phyloP scores from a whole-genome alignment of 2,113 vertebrate genomes.

The Tyrannus savana region DNA sequence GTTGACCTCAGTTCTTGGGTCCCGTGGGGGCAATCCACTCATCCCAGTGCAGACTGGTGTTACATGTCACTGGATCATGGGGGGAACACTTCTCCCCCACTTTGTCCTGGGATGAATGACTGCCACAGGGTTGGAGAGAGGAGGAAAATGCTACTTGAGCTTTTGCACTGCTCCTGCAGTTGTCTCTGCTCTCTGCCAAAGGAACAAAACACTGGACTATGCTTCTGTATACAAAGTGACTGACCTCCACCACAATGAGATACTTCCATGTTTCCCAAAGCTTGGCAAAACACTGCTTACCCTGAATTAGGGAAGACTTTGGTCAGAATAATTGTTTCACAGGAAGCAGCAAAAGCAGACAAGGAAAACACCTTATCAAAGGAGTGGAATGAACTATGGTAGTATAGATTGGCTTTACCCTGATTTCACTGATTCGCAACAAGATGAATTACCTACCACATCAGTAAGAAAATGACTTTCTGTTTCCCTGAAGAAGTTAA shows the following conservation, averaged over 20 bases:
- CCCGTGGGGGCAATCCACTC: not conserved
- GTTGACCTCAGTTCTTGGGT: not conserved
- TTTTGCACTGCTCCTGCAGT: not conserved
- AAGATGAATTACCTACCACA: not conserved
- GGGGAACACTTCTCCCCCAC: not conserved
- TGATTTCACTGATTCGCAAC: not conserved
- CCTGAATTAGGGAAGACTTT: not conserved
- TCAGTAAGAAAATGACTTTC: not conserved
- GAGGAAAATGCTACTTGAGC: not conserved
- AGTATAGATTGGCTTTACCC: not conserved
- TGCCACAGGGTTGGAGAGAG: not conserved
- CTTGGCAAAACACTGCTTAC: not conserved
- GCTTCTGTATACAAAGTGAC: rapidly evolving
- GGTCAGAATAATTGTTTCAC: not conserved
- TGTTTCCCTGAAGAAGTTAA: not conserved
- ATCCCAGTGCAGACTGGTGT: not conserved
- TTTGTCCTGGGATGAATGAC: not conserved
- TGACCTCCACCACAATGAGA: not conserved
- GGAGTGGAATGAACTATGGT: not conserved
- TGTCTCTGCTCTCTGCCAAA: not conserved
- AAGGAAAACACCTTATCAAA: rapidly evolving
- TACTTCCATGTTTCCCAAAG: not conserved
- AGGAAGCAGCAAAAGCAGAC: not conserved
- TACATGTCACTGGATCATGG: not conserved
- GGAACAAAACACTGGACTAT: not conserved